Evolutionary conservation across 2,888 invertebrate species (phyloP).

Genomic region (Eurois occulta): DNA sequence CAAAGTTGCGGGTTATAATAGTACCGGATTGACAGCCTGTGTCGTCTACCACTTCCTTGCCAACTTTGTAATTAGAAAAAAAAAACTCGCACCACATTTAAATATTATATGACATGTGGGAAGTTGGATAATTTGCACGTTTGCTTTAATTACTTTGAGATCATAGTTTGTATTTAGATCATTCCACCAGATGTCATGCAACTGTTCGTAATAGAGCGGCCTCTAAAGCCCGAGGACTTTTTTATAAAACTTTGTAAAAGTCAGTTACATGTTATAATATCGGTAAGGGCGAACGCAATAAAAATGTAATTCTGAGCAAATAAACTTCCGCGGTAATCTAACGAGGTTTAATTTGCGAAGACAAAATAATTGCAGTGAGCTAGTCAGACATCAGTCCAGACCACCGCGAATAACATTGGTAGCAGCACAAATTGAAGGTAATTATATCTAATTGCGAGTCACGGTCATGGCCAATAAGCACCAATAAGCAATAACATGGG

Average conservation of each 20-base stretch:
- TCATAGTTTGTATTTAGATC: slow-evolving; percentile 81
- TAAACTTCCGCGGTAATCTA: slow-evolving; percentile 76
- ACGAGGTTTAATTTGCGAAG: slow-evolving; percentile 82
- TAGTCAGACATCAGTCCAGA: slow-evolving; percentile 81
- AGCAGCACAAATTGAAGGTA: slow-evolving; percentile 88
- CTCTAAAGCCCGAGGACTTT: slow-evolving; percentile 34
- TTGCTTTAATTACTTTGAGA: slow-evolving; percentile 77
- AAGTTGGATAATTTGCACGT: slow-evolving; percentile 75
- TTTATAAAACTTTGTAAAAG: slow-evolving; percentile 26
- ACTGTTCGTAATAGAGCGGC: slow-evolving; percentile 60
- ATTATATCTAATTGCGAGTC: slow-evolving; percentile 89
- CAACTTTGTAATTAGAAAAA: slow-evolving; percentile 89
- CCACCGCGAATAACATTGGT: slow-evolving; percentile 85
- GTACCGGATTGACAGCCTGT: slow-evolving; percentile 85
- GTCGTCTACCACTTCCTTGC: slow-evolving; percentile 85
- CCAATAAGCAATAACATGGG: slow-evolving; percentile 88
- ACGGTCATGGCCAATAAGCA: slow-evolving; percentile 90
- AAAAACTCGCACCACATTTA: slow-evolving; percentile 78
- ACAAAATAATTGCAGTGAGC: slow-evolving; percentile 83
- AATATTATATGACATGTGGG: slow-evolving; percentile 76
- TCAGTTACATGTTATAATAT: slow-evolving; percentile 18
- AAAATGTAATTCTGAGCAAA: slow-evolving; percentile 64
- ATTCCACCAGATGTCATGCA: slow-evolving; percentile 74
- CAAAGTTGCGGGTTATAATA: slow-evolving; percentile 82
- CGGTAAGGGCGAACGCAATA: slow-evolving; percentile 46